Percentiles rank a stretch among this genome's conserved stretches.
These are phyloP conservation scores for Caenorhabditis brenneri DNA, from an alignment of 1,140 invertebrate genomes.

Conservation along the genomic window DNA sequence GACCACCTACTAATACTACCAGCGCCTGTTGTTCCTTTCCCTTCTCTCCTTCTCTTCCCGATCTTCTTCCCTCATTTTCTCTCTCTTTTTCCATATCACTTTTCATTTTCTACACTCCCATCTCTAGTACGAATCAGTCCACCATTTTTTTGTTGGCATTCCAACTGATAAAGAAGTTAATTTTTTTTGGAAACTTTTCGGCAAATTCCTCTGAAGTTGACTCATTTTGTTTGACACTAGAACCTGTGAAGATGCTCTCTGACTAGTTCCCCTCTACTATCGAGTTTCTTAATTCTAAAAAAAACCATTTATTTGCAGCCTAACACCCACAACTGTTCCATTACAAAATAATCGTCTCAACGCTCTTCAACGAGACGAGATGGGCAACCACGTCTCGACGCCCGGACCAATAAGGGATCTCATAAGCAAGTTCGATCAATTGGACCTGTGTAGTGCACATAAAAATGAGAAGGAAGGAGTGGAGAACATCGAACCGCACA, in stretches of 20 bases:
- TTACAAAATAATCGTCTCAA: background rate
- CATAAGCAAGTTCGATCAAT: conserved; percentile 1
- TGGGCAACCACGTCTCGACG: conserved; percentile 19
- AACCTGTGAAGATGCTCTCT: too few relatives aligned
- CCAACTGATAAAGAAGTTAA: background rate
- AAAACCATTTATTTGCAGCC: too few relatives aligned
- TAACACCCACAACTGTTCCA: background rate
- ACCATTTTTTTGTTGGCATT: background rate
- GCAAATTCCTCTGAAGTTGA: background rate
- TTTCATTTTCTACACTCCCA: background rate
- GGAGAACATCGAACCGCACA: conserved; percentile 20
- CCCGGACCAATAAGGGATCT: background rate
- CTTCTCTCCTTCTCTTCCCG: background rate
- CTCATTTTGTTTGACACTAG: too few relatives aligned
- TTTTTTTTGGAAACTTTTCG: background rate
- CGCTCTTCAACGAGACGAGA: background rate
- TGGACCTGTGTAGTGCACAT: conserved; percentile 16
- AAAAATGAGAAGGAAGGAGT: conserved; percentile 17
- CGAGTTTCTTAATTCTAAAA: too few relatives aligned
- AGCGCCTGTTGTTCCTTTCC: background rate
- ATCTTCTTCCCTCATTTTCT: background rate
- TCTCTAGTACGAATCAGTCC: background rate
- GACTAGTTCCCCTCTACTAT: too few relatives aligned
- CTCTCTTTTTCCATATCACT: background rate
- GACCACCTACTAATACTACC: background rate